Conservation (phyloP, 1,140 invertebrate genomes). For the Nilaparvata lugens region DNA sequence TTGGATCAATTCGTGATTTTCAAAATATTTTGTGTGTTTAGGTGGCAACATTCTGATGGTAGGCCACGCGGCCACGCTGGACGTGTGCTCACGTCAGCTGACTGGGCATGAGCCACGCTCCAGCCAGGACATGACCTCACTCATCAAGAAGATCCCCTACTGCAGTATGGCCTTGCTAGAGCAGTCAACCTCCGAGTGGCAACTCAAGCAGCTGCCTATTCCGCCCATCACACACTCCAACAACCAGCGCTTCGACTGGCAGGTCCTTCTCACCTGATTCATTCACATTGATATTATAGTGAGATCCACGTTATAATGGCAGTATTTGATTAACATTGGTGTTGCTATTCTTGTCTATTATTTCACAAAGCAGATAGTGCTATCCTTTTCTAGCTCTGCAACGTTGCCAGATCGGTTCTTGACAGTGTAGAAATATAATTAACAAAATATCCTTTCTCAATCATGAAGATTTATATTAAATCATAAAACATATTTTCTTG, state of each 20-base stretch:
- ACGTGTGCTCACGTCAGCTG: slow-evolving; percentile 69
- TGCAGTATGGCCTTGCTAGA: slow-evolving; percentile 58
- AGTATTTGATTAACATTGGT: no score
- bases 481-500: no score
- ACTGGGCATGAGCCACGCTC: slow-evolving; percentile 52
- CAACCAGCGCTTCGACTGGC: slow-evolving; percentile 77
- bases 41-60: slow-evolving; percentile 68
- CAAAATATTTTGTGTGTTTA: slow-evolving; percentile 12
- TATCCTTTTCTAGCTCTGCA: no score
- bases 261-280: slow-evolving; percentile 38
- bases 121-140: slow-evolving; percentile 52
- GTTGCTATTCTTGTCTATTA: no score
- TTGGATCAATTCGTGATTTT: no score
- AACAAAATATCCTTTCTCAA: no score
- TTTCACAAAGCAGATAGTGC: no score
- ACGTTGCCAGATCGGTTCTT: no score
- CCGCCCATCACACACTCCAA: slow-evolving; percentile 71
- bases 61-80: slow-evolving; percentile 78
- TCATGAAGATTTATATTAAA: no score
- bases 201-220: slow-evolving; percentile 61
- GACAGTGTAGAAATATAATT: no score
- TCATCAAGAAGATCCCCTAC: slow-evolving; percentile 73
- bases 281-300: no score
- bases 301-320: no score
- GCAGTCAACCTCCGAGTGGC: slow-evolving; percentile 49